Percentiles rank a stretch among this genome's conserved stretches.
These are phyloP conservation scores for Pygocentrus nattereri DNA, from an alignment of 2,797 vertebrate species.

Conservation along the genomic window DNA sequence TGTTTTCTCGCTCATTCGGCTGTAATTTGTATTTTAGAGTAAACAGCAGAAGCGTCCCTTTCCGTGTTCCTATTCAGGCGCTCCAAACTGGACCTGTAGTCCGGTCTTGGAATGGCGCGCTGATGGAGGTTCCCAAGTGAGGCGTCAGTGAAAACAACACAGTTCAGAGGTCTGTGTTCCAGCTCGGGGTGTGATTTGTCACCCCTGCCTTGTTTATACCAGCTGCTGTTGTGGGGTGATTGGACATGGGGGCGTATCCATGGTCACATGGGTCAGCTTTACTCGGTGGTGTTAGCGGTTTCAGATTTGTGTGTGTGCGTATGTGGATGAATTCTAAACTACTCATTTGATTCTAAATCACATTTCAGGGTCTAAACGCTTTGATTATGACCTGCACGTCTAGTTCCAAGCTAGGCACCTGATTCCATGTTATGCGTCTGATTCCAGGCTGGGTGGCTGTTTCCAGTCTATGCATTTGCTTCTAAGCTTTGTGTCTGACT, in stretches of 20 bases:
- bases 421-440: neutral
- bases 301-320: neutral
- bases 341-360: neutral
- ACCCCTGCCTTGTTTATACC: neutral
- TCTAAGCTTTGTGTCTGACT: neutral
- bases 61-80: neutral
- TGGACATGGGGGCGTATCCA: neutral
- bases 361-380: neutral
- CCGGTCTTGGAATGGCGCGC: neutral
- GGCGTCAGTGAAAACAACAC: neutral
- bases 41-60: neutral
- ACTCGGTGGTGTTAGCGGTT: no score
- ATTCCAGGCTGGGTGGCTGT: neutral
- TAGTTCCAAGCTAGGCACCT: neutral
- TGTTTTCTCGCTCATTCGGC: neutral
- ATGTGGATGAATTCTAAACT: neutral
- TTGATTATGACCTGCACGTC: no score
- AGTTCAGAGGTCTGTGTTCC: slow-evolving; percentile 18
- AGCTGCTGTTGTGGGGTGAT: neutral
- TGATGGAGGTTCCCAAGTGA: neutral
- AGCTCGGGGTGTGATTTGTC: neutral
- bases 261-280: neutral
- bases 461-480: neutral
- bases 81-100: neutral
- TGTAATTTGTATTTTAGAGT: neutral